A percentile compares a stretch with the other conserved stretches of the same genome.
Evolutionary conservation across 2,888 invertebrate species (phyloP).

Genomic region (Orchestes rusci): DNA sequence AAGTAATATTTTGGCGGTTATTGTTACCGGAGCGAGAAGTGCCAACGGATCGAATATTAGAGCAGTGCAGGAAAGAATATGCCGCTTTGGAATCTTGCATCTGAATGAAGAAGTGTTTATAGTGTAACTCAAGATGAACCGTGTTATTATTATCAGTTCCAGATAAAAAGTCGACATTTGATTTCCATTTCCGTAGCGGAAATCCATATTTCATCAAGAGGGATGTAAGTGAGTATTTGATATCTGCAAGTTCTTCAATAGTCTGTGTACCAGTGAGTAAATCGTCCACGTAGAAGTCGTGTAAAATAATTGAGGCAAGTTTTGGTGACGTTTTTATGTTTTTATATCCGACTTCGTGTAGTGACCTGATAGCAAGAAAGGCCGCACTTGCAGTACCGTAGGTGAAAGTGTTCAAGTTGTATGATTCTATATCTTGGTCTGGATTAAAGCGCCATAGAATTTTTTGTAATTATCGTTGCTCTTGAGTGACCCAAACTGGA

Average conservation of each 20-base stretch:
- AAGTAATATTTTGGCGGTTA: constrained; percentile 18
- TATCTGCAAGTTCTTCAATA: too few relatives aligned
- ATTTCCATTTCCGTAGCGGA: too few relatives aligned
- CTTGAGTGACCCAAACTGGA: too few relatives aligned
- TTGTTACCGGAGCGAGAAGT: constrained; percentile 10
- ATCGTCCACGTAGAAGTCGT: constrained; percentile 28
- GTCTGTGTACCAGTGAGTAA: constrained; percentile 20
- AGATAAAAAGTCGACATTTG: constrained; percentile 20
- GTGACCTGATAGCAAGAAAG: too few relatives aligned
- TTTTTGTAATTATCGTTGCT: neutral
- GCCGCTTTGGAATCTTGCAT: too few relatives aligned
- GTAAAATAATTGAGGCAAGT: too few relatives aligned
- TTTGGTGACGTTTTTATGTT: too few relatives aligned
- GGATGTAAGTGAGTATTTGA: neutral
- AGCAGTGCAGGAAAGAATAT: too few relatives aligned
- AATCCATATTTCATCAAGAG: constrained; percentile 15
- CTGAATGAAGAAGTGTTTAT: too few relatives aligned
- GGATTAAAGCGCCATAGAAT: constrained; percentile 22
- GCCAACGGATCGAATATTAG: constrained; percentile 19
- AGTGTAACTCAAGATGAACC: constrained; percentile 16
- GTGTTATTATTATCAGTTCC: constrained; percentile 8
- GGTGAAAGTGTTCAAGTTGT: too few relatives aligned
- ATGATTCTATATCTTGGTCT: constrained; percentile 12
- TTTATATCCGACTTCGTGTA: too few relatives aligned
- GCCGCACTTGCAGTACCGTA: too few relatives aligned